Conservation (phyloP, 2,888 invertebrate species). For the Agapostemon virescens region DNA sequence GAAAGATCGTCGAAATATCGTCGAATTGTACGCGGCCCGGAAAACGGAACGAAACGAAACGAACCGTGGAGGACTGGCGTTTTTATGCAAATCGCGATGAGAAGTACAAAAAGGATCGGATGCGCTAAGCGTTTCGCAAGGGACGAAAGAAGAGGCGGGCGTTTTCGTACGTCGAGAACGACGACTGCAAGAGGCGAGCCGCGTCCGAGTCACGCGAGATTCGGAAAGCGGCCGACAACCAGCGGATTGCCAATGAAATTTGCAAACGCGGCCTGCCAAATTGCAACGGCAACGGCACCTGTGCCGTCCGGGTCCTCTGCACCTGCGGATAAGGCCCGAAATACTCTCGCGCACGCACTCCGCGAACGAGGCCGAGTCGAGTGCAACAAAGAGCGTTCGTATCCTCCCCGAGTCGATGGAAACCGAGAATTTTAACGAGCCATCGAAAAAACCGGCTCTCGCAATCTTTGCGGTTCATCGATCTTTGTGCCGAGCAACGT, state of each 20-base stretch:
- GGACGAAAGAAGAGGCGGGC: not conserved
- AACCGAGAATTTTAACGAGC: slow-evolving; percentile 52
- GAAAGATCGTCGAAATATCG: no score
- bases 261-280: slow-evolving; percentile 34
- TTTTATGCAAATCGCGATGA: not conserved
- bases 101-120: not conserved
- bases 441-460: slow-evolving; percentile 41
- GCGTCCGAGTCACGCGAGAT: not conserved
- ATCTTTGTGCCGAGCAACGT: slow-evolving; percentile 12
- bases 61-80: no score
- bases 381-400: slow-evolving; percentile 6
- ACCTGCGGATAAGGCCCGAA: slow-evolving; percentile 58
- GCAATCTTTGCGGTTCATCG: slow-evolving; percentile 37
- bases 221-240: not conserved
- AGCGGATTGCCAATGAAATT: slow-evolving; percentile 30
- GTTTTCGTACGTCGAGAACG: not conserved
- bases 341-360: slow-evolving; percentile 46
- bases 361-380: slow-evolving; percentile 25
- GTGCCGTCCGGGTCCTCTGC: slow-evolving; percentile 51
- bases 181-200: not conserved
- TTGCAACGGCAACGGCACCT: slow-evolving; percentile 67
- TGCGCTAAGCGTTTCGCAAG: no score
- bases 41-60: no score
- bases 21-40: no score
- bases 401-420: slow-evolving; percentile 18